phyloP scores from a whole-genome alignment of 2,888 invertebrate species.

The Dicyrtomina minuta region DNA sequence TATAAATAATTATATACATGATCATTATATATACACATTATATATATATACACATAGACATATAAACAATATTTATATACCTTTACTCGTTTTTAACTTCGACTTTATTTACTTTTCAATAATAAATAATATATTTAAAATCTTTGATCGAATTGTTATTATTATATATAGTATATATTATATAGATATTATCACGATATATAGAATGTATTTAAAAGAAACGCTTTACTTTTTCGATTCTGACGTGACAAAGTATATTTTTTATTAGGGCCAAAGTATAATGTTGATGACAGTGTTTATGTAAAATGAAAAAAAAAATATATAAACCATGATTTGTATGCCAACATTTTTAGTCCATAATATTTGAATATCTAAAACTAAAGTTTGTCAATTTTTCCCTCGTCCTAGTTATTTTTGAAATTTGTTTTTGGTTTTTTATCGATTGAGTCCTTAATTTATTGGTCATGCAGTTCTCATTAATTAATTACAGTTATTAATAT shows the following conservation, averaged over 20 bases:
- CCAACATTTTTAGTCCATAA: too few relatives aligned
- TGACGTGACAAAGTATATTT: slow-evolving; percentile 24
- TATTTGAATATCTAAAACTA: too few relatives aligned
- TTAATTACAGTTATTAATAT: too few relatives aligned
- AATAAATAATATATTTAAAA: too few relatives aligned
- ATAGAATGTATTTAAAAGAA: background rate
- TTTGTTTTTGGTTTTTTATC: background rate
- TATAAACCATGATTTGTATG: too few relatives aligned
- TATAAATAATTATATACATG: too few relatives aligned
- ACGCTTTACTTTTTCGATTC: slow-evolving; percentile 11
- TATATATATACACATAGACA: too few relatives aligned
- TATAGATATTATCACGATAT: background rate
- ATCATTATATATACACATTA: slow-evolving; percentile 17
- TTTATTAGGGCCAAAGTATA: slow-evolving; percentile 26
- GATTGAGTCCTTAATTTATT: background rate
- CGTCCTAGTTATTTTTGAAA: background rate
- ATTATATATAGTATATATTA: slow-evolving; percentile 15
- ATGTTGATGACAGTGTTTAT: too few relatives aligned
- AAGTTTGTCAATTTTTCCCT: too few relatives aligned
- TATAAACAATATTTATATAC: too few relatives aligned
- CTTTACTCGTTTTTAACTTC: slow-evolving; percentile 21
- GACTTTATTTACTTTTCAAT: slow-evolving; percentile 30
- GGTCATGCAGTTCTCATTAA: too few relatives aligned
- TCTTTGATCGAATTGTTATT: slow-evolving; percentile 27
- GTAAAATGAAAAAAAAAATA: too few relatives aligned